Evolutionary conservation across 2,113 vertebrate species (phyloP).

Genomic region (Myodes glareolus): DNA sequence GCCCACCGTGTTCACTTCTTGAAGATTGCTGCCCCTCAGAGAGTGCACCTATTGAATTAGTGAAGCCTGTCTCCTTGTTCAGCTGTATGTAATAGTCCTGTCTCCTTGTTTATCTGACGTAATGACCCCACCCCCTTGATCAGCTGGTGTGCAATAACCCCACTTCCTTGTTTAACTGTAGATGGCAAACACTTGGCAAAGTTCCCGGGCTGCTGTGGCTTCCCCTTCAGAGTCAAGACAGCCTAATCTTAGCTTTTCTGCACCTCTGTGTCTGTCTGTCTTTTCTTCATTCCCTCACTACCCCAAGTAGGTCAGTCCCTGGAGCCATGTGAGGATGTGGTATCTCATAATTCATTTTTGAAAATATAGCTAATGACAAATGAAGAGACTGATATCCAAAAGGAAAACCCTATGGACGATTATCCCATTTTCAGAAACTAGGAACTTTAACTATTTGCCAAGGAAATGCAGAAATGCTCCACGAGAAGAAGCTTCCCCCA

Average conservation of each 20-base stretch:
- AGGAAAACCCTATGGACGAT: neutral
- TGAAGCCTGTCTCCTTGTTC: neutral
- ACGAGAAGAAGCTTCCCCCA: neutral
- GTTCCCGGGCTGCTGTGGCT: neutral
- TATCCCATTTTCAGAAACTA: neutral
- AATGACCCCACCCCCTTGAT: neutral
- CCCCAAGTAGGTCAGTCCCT: neutral
- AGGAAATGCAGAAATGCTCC: neutral
- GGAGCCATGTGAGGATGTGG: neutral
- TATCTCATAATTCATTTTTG: neutral
- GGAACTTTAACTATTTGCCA: neutral
- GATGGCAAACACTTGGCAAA: neutral
- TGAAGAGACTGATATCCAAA: constrained; percentile 1
- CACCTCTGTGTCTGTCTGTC: neutral
- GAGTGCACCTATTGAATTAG: neutral
- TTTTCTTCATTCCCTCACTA: neutral
- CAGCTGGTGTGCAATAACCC: neutral
- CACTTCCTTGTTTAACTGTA: neutral
- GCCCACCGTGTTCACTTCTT: too few species aligned
- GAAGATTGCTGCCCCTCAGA: neutral
- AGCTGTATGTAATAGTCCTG: neutral
- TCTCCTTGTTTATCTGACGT: neutral
- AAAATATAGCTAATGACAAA: constrained; percentile 28
- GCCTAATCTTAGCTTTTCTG: neutral
- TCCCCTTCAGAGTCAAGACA: neutral